These are phyloP conservation scores for Thalassophryne amazonica DNA, from an alignment of 2,797 vertebrate genomes.

Conservation along the genomic window DNA sequence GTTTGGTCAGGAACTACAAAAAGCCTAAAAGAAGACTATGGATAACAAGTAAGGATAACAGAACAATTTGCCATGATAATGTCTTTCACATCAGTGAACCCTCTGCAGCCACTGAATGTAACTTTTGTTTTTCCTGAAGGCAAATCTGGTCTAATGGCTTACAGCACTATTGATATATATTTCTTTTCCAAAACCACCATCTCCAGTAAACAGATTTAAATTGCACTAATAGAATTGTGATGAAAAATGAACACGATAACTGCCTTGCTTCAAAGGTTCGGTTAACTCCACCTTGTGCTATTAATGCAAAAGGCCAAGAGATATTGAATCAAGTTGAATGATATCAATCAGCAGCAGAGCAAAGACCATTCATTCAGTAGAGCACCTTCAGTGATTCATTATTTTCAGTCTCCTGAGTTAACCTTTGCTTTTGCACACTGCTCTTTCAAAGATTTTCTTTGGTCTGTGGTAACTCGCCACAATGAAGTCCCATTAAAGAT, in stretches of 20 bases:
- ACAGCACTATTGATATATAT: no score
- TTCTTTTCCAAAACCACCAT: no score
- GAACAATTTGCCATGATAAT: no score
- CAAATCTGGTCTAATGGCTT: no score
- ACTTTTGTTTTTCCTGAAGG: no score
- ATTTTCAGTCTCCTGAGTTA: neutral
- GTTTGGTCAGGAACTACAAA: no score
- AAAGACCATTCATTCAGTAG: neutral
- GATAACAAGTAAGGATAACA: no score
- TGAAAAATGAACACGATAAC: neutral
- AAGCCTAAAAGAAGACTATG: no score
- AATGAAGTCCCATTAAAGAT: conserved; percentile 1
- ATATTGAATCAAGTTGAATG: neutral
- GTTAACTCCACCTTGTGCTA: neutral
- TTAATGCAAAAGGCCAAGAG: neutral
- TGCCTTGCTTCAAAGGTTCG: neutral
- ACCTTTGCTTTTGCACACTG: neutral
- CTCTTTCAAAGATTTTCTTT: neutral
- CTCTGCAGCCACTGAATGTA: no score
- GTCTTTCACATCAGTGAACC: no score
- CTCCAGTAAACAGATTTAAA: no score
- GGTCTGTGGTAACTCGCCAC: neutral
- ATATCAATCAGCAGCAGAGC: neutral
- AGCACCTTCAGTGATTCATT: neutral
- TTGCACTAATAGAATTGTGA: neutral